Percentiles rank a stretch among this genome's conserved stretches.
Conservation (phyloP, 2,888 invertebrate genomes). For the Synanthedon tipuliformis region DNA sequence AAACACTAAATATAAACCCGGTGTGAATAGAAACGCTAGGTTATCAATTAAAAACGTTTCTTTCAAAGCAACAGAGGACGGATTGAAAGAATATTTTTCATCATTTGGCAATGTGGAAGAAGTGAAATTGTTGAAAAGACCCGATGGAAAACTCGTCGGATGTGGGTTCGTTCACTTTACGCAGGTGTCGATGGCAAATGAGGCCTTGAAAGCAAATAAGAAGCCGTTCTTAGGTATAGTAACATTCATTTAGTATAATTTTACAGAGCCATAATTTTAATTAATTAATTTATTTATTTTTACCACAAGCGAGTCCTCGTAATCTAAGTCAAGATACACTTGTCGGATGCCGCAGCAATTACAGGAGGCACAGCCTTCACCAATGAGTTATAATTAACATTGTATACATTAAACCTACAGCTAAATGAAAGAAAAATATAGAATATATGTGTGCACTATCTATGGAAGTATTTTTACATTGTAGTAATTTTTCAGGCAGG, state of each 20-base stretch:
- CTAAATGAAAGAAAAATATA: no score
- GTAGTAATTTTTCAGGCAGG: constrained; percentile 53
- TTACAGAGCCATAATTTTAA: no score
- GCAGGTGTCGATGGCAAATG: constrained; percentile 80
- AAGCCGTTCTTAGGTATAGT: constrained; percentile 70
- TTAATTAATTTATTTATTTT: no score
- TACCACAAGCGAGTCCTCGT: no score
- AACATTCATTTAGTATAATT: no score
- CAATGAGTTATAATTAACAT: no score
- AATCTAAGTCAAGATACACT: no score
- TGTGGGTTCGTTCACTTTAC: constrained; percentile 91
- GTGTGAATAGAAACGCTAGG: constrained; percentile 63
- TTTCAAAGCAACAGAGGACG: constrained; percentile 78
- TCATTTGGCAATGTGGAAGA: constrained; percentile 82
- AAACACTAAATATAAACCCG: constrained; percentile 28
- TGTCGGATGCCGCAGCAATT: no score
- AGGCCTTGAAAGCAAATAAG: constrained; percentile 78
- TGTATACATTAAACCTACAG: no score
- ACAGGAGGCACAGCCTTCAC: no score
- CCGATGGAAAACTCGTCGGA: constrained; percentile 83
- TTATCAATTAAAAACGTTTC: constrained; percentile 77
- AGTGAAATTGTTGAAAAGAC: constrained; percentile 77
- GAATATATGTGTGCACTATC: no score
- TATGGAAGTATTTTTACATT: no score
- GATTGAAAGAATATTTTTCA: constrained; percentile 77